These are phyloP conservation scores for Stegodyphus dumicola DNA, from an alignment of 1,140 invertebrate genomes.

Conservation along the genomic window DNA sequence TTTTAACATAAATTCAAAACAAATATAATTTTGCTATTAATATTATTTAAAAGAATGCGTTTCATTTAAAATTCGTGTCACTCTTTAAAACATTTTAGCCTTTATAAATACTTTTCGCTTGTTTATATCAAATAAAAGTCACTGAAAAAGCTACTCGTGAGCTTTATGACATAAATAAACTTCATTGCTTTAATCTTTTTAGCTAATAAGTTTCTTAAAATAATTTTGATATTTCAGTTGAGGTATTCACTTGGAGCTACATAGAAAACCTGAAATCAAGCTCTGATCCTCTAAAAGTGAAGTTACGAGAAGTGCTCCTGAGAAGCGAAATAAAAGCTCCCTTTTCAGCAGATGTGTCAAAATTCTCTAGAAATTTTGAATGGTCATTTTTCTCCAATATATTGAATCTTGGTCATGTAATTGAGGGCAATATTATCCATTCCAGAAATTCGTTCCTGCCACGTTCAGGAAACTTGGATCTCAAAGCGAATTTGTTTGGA, in stretches of 20 bases:
- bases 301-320: conserved; percentile 68
- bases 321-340: neutral
- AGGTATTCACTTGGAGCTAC: conserved; percentile 86
- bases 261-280: conserved; percentile 81
- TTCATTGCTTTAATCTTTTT: no score
- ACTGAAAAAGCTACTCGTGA: no score
- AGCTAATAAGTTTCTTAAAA: neutral
- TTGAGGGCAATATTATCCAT: conserved; percentile 72
- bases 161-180: no score
- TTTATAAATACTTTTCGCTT: no score
- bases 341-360: conserved; percentile 36
- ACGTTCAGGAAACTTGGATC: conserved; percentile 80
- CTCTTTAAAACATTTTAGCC: no score
- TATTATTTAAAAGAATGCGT: no score
- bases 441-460: conserved; percentile 89
- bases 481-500: conserved; percentile 88
- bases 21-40: no score
- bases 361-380: conserved; percentile 52
- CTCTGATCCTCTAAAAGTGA: conserved; percentile 77
- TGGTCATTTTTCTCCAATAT: conserved; percentile 19
- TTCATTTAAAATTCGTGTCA: no score
- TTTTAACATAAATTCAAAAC: no score
- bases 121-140: no score
- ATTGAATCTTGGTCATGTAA: conserved; percentile 25
- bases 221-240: conserved; percentile 73